A percentile compares a stretch with the other conserved stretches of the same genome.
These are phyloP conservation scores for Collichthys lucidus DNA, from an alignment of 2,113 vertebrate species.

Conservation along the genomic window DNA sequence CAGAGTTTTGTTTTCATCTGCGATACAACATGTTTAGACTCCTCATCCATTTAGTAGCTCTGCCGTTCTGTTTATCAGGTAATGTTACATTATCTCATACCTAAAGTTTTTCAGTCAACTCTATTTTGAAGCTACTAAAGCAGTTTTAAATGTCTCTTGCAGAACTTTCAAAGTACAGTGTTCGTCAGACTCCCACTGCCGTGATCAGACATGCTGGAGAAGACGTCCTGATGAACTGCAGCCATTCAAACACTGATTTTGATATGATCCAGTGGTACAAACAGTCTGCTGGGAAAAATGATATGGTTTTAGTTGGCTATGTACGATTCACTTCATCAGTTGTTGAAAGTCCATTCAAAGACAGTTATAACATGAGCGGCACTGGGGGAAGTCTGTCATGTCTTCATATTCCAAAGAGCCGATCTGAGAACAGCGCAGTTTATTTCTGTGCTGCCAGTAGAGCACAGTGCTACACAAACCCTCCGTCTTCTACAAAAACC, in stretches of 20 bases:
- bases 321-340: neutral
- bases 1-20: neutral
- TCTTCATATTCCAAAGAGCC: constrained; percentile 15
- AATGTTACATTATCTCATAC: neutral
- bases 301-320: constrained; percentile 43
- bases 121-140: neutral
- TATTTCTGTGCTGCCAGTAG: constrained; percentile 53
- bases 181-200: constrained; percentile 46
- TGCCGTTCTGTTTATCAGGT: constrained; percentile 47
- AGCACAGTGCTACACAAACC: constrained; percentile 29
- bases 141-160: neutral
- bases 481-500: constrained; percentile 37
- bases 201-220: constrained; percentile 31
- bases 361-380: constrained; percentile 20
- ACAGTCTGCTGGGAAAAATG: constrained; percentile 12
- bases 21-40: constrained; percentile 28
- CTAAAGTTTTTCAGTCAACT: neutral
- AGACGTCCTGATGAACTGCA: constrained; percentile 42
- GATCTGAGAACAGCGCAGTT: neutral
- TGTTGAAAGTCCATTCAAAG: constrained; percentile 42
- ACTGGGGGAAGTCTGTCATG: neutral
- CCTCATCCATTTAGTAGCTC: constrained; percentile 34
- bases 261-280: constrained; percentile 65
- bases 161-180: neutral
- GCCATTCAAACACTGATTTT: constrained; percentile 24